Conservation (phyloP, 2,888 invertebrate species). For the Microctonus brassicae region DNA sequence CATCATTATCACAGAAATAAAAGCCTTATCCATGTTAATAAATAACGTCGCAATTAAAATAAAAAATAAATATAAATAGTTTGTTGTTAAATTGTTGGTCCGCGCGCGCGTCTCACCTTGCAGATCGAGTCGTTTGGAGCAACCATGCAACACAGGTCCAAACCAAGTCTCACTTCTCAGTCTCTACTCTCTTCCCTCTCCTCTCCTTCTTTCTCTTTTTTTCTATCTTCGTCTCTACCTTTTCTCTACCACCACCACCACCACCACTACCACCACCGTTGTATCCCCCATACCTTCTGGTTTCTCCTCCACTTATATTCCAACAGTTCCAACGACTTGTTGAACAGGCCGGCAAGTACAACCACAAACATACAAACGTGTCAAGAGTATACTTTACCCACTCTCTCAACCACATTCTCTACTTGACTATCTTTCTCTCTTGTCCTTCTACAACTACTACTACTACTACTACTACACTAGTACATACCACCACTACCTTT, state of each 20-base stretch:
- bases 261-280: conserved; percentile 18
- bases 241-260: conserved; percentile 7
- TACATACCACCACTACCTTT: conserved; percentile 20
- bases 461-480: conserved; percentile 1
- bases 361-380: background rate
- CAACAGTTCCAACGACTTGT: conserved; percentile 12
- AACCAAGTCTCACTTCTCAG: conserved; percentile 58
- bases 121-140: conserved; percentile 67
- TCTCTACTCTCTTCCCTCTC: conserved; percentile 25
- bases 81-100: conserved; percentile 47
- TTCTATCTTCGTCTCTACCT: background rate
- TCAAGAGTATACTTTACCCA: conserved; percentile 26
- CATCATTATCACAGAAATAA: background rate
- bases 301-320: conserved; percentile 36
- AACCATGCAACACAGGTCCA: conserved; percentile 67
- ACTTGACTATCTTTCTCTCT: conserved; percentile 41
- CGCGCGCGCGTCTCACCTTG: conserved; percentile 70
- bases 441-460: conserved; percentile 28
- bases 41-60: background rate
- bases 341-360: background rate
- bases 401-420: conserved; percentile 43
- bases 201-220: background rate
- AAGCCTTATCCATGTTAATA: background rate
- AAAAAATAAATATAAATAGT: background rate
- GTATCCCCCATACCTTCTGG: conserved; percentile 33